These are phyloP conservation scores for Drosophila pachea DNA, from an alignment of 1,140 invertebrate genomes.

Conservation along the genomic window DNA sequence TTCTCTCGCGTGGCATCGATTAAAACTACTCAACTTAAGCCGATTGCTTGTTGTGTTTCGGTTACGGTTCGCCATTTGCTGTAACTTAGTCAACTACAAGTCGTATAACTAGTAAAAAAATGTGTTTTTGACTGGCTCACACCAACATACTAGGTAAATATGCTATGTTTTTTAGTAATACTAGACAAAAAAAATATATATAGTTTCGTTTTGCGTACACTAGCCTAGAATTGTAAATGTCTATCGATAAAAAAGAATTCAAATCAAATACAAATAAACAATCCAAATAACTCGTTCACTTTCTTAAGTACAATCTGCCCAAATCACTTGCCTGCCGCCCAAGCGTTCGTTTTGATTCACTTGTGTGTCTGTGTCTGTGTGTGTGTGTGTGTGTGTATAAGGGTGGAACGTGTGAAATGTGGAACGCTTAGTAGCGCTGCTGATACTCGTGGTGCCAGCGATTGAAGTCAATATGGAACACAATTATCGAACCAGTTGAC, in stretches of 20 bases:
- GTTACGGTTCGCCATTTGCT: conserved; percentile 17
- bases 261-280: conserved; percentile 26
- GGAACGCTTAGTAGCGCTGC: conserved; percentile 86
- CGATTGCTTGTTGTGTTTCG: conserved; percentile 32
- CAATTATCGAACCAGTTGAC: conserved; percentile 97
- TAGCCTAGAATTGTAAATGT: conserved; percentile 69
- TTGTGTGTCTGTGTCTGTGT: neutral
- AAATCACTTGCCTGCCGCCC: conserved; percentile 13
- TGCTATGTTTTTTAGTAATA: conserved; percentile 35
- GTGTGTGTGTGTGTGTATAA: neutral
- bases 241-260: conserved; percentile 50
- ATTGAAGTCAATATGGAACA: conserved; percentile 99
- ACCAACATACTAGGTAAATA: conserved; percentile 43
- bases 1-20: conserved; percentile 36
- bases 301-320: conserved; percentile 25
- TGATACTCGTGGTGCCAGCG: conserved; percentile 99
- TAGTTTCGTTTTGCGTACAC: conserved; percentile 47
- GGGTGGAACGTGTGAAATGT: conserved; percentile 17
- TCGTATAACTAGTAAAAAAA: conserved; percentile 72
- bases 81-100: conserved; percentile 58
- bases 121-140: conserved; percentile 47
- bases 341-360: conserved; percentile 4
- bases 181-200: conserved; percentile 40
- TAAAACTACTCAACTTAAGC: conserved; percentile 74
- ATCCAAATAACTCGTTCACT: conserved; percentile 25